Conservation (phyloP, 1,140 invertebrate genomes). For the Potamilus streckersoni region DNA sequence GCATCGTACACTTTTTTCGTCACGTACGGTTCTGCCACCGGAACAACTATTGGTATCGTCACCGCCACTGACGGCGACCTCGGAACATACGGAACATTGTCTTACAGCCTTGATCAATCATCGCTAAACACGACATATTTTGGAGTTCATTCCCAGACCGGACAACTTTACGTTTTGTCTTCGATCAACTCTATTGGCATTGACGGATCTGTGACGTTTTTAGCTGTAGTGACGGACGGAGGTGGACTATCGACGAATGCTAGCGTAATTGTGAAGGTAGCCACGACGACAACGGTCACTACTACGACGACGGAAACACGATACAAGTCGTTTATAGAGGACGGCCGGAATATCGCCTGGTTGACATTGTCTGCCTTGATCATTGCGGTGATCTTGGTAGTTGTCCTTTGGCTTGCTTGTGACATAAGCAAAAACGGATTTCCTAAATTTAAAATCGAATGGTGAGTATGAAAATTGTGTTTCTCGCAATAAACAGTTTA, state of each 20-base stretch:
- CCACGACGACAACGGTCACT: background rate
- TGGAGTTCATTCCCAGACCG: background rate
- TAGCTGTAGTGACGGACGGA: background rate
- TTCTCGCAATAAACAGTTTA: no score
- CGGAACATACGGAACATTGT: slow-evolving; percentile 6
- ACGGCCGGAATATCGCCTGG: slow-evolving; percentile 16
- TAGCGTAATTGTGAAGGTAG: slow-evolving; percentile 1
- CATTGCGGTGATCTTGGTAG: background rate
- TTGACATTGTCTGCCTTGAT: background rate
- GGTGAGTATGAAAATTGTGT: no score
- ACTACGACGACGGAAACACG: slow-evolving; percentile 11
- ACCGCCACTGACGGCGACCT: slow-evolving; percentile 16
- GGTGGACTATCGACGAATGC: background rate
- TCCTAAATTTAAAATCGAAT: no score
- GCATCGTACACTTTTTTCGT: slow-evolving; percentile 12
- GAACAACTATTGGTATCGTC: slow-evolving; percentile 6
- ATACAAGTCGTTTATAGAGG: slow-evolving; percentile 13
- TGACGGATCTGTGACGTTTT: no score
- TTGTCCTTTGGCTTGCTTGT: background rate
- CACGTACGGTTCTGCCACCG: slow-evolving; percentile 14
- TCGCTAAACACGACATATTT: slow-evolving; percentile 7
- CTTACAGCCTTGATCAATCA: slow-evolving; percentile 17
- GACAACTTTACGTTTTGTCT: no score
- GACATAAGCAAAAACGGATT: no score
- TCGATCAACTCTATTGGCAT: no score